A percentile compares a stretch with the other conserved stretches of the same genome.
Evolutionary conservation across 2,797 vertebrate genomes (phyloP).

Genomic region (Erethizon dorsatum): DNA sequence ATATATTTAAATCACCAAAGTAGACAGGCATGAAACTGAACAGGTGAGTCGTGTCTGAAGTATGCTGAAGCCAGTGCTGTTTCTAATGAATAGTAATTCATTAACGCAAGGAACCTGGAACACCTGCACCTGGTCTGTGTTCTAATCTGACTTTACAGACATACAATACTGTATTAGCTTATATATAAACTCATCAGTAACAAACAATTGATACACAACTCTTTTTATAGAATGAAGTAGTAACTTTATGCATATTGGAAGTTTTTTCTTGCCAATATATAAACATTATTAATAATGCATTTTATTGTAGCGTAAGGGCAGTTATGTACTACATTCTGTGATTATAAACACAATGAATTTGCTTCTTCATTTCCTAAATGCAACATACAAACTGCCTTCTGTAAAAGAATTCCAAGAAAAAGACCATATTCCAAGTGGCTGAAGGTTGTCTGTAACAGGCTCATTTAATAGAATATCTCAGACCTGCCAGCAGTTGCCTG

Average conservation of each 20-base stretch:
- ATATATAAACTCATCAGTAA: slow-evolving; percentile 44
- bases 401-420: slow-evolving; percentile 42
- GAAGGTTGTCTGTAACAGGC: slow-evolving; percentile 61
- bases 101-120: slow-evolving; percentile 62
- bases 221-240: slow-evolving; percentile 61
- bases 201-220: slow-evolving; percentile 47
- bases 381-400: slow-evolving; percentile 55
- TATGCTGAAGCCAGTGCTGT: slow-evolving; percentile 57
- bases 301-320: slow-evolving; percentile 62
- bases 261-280: slow-evolving; percentile 63
- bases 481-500: slow-evolving; percentile 60
- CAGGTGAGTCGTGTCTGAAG: slow-evolving; percentile 71
- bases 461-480: slow-evolving; percentile 56
- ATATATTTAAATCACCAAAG: slow-evolving; percentile 60
- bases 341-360: slow-evolving; percentile 56
- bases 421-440: slow-evolving; percentile 53
- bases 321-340: slow-evolving; percentile 18
- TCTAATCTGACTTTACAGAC: slow-evolving; percentile 66
- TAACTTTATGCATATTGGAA: slow-evolving; percentile 62
- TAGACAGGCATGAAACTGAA: slow-evolving; percentile 57
- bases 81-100: not conserved
- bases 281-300: not conserved
- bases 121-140: slow-evolving; percentile 61
- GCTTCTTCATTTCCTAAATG: slow-evolving; percentile 43
- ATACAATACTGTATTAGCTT: slow-evolving; percentile 52